Conservation (phyloP, 2,113 vertebrate species). For the Prionailurus bengalensis region DNA sequence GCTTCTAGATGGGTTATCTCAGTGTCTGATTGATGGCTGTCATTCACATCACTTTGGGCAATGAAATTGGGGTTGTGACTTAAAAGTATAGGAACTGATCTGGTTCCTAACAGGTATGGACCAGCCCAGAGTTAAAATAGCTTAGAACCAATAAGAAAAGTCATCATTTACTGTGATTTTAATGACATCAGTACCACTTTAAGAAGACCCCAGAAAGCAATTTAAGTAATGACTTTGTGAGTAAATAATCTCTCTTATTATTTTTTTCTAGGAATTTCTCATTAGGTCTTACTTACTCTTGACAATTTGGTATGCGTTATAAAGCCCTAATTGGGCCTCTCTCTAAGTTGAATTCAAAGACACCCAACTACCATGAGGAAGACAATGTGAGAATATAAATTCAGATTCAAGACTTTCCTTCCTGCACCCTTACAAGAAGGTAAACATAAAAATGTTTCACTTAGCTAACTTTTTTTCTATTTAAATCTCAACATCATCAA, state of each 20-base stretch:
- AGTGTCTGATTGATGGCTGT: not conserved
- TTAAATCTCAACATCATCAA: not conserved
- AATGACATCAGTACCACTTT: not conserved
- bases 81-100: not conserved
- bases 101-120: not conserved
- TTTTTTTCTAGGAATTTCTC: not conserved
- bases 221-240: not conserved
- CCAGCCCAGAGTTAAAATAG: not conserved
- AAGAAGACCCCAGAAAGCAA: conserved; percentile 37
- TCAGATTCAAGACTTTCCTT: not conserved
- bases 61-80: not conserved
- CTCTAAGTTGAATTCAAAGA: not conserved
- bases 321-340: not conserved
- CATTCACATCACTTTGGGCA: not conserved
- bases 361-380: not conserved
- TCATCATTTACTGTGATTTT: conserved; percentile 10
- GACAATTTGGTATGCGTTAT: not conserved
- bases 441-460: not conserved
- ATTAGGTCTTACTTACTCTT: not conserved
- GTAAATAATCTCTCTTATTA: conserved; percentile 25
- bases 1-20: not conserved
- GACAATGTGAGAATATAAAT: not conserved
- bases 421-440: not conserved
- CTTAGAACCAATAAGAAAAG: not conserved
- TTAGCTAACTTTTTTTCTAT: not conserved